Percentiles rank a stretch among this genome's conserved stretches.
Evolutionary conservation across 2,797 vertebrate genomes (phyloP).

Genomic region (Chrosomus eos): DNA sequence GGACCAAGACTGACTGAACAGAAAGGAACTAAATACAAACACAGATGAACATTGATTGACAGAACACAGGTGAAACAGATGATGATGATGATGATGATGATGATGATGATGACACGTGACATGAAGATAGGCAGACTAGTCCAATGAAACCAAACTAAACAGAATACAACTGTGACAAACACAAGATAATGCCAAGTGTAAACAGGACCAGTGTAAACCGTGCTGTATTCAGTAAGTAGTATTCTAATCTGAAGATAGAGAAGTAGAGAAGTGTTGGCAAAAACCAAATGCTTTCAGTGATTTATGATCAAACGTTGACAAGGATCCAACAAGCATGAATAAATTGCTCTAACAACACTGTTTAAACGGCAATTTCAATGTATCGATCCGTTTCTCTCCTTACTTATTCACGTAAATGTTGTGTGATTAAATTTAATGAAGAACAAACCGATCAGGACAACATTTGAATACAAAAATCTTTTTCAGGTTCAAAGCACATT

Average conservation of each 20-base stretch:
- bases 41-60: too few relatives aligned
- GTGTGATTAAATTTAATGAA: slow-evolving; percentile 23
- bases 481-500: not conserved
- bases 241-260: slow-evolving; percentile 7
- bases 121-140: too few relatives aligned
- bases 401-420: slow-evolving; percentile 26
- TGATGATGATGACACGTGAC: too few relatives aligned
- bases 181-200: not conserved
- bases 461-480: not conserved
- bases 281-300: slow-evolving; percentile 26
- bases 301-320: slow-evolving; percentile 29
- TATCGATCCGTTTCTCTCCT: slow-evolving; percentile 8
- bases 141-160: too few relatives aligned
- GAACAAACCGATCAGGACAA: not conserved
- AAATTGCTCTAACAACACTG: slow-evolving; percentile 6
- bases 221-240: not conserved
- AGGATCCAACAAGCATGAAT: slow-evolving; percentile 20
- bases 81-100: too few relatives aligned
- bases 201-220: not conserved
- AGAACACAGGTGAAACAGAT: too few relatives aligned
- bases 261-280: slow-evolving; percentile 17
- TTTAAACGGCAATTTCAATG: slow-evolving; percentile 9
- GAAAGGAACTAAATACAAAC: too few relatives aligned
- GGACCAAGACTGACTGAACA: too few relatives aligned
- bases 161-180: too few relatives aligned